Conservation (phyloP, 2,113 vertebrate genomes). For the Erpornis zantholeuca region DNA sequence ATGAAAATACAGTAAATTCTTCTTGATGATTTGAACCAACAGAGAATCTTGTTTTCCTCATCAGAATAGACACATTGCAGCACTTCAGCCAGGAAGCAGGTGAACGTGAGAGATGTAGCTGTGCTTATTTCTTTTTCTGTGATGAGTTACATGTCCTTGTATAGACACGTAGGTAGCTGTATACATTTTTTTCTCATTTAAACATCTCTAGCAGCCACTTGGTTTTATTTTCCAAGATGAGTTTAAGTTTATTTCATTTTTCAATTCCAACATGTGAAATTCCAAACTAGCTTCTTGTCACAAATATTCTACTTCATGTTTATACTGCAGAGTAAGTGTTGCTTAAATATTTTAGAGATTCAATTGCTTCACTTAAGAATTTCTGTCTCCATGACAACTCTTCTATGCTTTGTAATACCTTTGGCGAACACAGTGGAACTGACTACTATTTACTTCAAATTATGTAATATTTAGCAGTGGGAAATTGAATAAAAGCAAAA, state of each 20-base stretch:
- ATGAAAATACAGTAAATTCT: not conserved
- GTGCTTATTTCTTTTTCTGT: not conserved
- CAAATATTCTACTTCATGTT: constrained; percentile 16
- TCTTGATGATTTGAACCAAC: not conserved
- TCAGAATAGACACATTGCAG: not conserved
- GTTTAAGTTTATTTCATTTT: not conserved
- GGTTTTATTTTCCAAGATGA: not conserved
- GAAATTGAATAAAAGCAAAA: not conserved
- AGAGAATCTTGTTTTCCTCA: not conserved
- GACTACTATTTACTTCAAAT: constrained; percentile 6
- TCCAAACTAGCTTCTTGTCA: not conserved
- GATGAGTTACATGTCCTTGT: not conserved
- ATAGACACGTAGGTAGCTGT: not conserved
- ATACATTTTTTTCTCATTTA: not conserved
- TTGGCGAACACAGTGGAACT: not conserved
- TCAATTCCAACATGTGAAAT: not conserved
- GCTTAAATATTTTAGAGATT: constrained; percentile 61
- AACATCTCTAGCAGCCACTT: not conserved
- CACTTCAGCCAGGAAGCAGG: not conserved
- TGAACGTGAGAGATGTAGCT: not conserved
- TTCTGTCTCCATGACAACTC: constrained; percentile 63
- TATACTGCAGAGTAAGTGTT: constrained; percentile 10
- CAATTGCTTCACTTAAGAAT: not conserved
- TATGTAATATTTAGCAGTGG: not conserved
- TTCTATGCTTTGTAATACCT: constrained; percentile 43